These are phyloP conservation scores for Marcusenius ussheri DNA, from an alignment of 2,113 vertebrate genomes.

Conservation along the genomic window DNA sequence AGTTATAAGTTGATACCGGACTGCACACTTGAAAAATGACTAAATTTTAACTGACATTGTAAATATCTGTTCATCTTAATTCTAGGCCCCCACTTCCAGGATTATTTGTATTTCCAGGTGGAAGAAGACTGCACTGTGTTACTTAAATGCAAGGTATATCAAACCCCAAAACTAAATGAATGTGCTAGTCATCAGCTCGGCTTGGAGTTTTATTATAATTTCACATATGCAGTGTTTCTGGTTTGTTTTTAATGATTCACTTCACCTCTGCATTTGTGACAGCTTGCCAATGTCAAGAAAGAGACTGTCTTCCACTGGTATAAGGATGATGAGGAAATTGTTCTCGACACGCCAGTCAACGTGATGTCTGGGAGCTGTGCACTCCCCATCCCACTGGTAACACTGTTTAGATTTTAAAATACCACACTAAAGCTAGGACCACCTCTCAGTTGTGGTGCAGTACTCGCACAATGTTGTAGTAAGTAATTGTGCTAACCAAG, in stretches of 20 bases:
- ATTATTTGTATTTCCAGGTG: conserved; percentile 77
- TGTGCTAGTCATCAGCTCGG: conserved; percentile 53
- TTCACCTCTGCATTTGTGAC: neutral
- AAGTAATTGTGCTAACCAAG: neutral
- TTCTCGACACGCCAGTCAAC: conserved; percentile 63
- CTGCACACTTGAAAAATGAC: neutral
- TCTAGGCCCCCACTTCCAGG: conserved; percentile 85
- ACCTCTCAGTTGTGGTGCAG: neutral
- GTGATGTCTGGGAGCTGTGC: conserved; percentile 71
- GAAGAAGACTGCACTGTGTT: conserved; percentile 82
- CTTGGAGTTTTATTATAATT: neutral
- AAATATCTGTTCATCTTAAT: neutral
- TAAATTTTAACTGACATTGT: neutral
- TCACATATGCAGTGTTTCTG: neutral
- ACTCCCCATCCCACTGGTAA: conserved; percentile 75
- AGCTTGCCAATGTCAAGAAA: conserved; percentile 90
- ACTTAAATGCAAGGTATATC: conserved; percentile 76
- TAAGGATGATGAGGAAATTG: conserved; percentile 75
- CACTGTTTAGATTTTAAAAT: conserved; percentile 9
- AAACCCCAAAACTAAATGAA: neutral
- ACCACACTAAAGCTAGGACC: neutral
- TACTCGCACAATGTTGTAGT: neutral
- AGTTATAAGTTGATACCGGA: neutral
- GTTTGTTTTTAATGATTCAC: neutral
- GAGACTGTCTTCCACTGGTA: conserved; percentile 86